These are phyloP conservation scores for Hyles vespertilio DNA, from an alignment of 1,140 invertebrate species.

Conservation along the genomic window DNA sequence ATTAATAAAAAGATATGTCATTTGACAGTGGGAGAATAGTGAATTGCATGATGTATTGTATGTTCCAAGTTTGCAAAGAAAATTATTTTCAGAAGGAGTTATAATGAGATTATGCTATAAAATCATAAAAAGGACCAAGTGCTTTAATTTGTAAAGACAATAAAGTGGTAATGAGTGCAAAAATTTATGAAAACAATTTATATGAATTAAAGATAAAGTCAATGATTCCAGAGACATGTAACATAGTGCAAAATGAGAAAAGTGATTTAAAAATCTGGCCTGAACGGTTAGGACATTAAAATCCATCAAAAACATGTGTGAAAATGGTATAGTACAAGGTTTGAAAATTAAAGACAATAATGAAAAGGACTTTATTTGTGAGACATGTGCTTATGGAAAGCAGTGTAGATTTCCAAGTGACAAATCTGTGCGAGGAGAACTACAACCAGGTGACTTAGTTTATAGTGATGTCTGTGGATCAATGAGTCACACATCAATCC, in stretches of 20 bases:
- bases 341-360: slow-evolving; percentile 17
- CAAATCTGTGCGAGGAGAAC: slow-evolving; percentile 21
- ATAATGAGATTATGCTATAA: slow-evolving; percentile 26
- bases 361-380: slow-evolving; percentile 39
- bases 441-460: no score
- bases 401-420: slow-evolving; percentile 36
- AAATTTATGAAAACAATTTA: no score
- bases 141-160: slow-evolving; percentile 25
- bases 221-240: slow-evolving; percentile 21
- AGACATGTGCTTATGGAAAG: slow-evolving; percentile 20
- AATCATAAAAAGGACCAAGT: slow-evolving; percentile 20
- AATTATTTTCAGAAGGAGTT: slow-evolving; percentile 29
- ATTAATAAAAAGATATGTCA: slow-evolving; percentile 27
- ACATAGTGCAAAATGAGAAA: slow-evolving; percentile 22
- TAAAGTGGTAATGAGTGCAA: slow-evolving; percentile 19
- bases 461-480: slow-evolving; percentile 59
- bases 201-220: slow-evolving; percentile 27
- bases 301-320: slow-evolving; percentile 34
- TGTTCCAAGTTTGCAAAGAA: slow-evolving; percentile 23
- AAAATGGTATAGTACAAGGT: slow-evolving; percentile 21
- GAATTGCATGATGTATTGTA: slow-evolving; percentile 32
- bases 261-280: slow-evolving; percentile 31
- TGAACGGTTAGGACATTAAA: slow-evolving; percentile 34
- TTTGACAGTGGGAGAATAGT: slow-evolving; percentile 34
- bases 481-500: slow-evolving; percentile 43